Evolutionary conservation across 2,113 vertebrate genomes (phyloP), one percentile per base, ranked within the genome.

Genomic region (Peromyscus leucopus): DNA sequence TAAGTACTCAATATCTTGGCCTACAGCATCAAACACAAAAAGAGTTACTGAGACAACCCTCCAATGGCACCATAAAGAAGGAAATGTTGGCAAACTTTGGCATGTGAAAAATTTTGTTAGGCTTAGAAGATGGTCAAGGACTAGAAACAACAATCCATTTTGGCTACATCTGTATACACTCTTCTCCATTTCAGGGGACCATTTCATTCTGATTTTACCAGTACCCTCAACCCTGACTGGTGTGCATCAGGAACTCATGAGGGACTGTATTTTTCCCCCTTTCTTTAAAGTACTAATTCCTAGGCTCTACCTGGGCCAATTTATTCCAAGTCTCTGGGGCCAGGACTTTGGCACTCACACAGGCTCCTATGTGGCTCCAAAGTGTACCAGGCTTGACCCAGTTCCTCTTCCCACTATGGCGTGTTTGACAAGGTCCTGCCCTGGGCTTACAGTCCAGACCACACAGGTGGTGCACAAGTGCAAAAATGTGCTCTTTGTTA

Each of bases 301-400:
- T n/a, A 85, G 71, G 11, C 9, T 36, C 39, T 17, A 57, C 12
- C 24, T 28, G 48, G 15, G 67, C 22, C 46, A 72, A 4, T 51
- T 51, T 48, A 61, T 65, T 65, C 3, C 46, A 63, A 63, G 26
- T 90, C 48, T 71, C 75, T 86, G 26, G 59, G 28, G 5, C 59
- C 28, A 10, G 24, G 26, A 10, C 55, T n/a, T 22, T 7, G 7
- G 67, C 15, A 51, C 0, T 39, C 13, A 65, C 3, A 2, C 24
- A 63, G 21, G 10, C n/a, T 57, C 59, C 51, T 51, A 12, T 31
- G n/a, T 3, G n/a, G 42, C 36, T 36, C 21, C 51, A 42, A 1
- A 13, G n/a, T 51, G 2, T 4, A 19, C 9, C 33, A 15, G 31
- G 1, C 0, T 15, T 76, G 67, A 76, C 55, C 15, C 36, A 72